Evolutionary conservation across 2,113 vertebrate species (phyloP).

Genomic region (Aphelocoma coerulescens): DNA sequence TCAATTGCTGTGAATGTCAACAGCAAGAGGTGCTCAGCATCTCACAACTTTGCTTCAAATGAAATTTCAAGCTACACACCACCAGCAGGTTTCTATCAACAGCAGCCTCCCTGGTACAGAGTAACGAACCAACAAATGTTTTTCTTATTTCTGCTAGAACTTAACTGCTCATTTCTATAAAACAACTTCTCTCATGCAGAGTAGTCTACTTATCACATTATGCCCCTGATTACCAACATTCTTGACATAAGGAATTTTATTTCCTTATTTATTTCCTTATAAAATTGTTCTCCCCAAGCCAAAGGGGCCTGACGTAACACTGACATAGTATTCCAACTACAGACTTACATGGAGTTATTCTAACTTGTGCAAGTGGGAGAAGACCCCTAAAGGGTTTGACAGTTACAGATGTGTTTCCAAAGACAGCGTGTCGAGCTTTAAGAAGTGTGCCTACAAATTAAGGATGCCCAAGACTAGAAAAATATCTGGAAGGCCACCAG

Average conservation of each 20-base stretch:
- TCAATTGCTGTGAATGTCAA: not conserved
- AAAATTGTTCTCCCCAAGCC: not conserved
- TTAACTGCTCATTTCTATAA: not conserved
- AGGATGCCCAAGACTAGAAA: not conserved
- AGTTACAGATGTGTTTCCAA: not conserved
- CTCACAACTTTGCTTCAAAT: not conserved
- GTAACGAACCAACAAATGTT: not conserved
- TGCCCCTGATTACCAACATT: not conserved
- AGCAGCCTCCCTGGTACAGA: not conserved
- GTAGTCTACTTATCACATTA: not conserved
- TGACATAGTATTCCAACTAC: not conserved
- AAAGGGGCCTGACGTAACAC: not conserved
- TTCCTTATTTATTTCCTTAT: not conserved
- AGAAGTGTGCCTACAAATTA: not conserved
- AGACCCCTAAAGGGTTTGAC: not conserved
- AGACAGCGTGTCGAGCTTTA: fast-evolving
- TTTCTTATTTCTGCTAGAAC: not conserved
- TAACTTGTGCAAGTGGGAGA: not conserved
- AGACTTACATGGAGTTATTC: not conserved
- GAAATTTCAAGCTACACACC: not conserved
- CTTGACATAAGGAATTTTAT: not conserved
- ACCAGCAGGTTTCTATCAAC: not conserved
- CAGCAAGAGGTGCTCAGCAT: not conserved
- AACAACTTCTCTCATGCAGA: not conserved
- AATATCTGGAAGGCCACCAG: not conserved